phyloP scores from a whole-genome alignment of 2,888 invertebrate species.

The Cataglyphis rosenhaueri region DNA sequence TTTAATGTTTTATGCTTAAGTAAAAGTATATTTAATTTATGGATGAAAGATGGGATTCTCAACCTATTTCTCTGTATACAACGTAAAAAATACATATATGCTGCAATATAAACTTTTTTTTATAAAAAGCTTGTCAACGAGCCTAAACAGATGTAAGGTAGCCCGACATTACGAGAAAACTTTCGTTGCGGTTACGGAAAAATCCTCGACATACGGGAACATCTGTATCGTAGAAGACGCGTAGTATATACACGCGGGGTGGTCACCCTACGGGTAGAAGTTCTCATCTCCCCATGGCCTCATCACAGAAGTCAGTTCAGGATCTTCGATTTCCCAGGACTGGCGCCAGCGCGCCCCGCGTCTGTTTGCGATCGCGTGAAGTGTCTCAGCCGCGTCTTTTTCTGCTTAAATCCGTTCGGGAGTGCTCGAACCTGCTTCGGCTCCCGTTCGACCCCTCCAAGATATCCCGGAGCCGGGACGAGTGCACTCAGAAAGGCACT shows the following conservation, averaged over 20 bases:
- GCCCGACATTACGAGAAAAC: constrained; percentile 17
- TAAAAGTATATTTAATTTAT: constrained; percentile 32
- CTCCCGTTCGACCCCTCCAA: constrained; percentile 60
- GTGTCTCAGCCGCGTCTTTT: constrained; percentile 63
- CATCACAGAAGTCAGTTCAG: constrained; percentile 44
- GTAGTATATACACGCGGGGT: constrained; percentile 47
- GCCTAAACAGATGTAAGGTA: constrained; percentile 46
- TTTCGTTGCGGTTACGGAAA: constrained; percentile 43
- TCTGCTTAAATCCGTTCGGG: constrained; percentile 67
- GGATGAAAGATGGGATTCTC: constrained; percentile 6
- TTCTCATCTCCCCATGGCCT: constrained; percentile 53
- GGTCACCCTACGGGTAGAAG: constrained; percentile 45
- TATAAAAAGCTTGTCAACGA: constrained; percentile 48
- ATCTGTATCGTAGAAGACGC: constrained; percentile 39
- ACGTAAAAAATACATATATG: constrained; percentile 3
- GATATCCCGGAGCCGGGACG: constrained; percentile 46
- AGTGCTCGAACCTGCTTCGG: constrained; percentile 62
- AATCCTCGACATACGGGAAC: constrained; percentile 51
- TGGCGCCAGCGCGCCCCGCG: constrained; percentile 68
- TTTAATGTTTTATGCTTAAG: not conserved
- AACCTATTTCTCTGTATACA: not conserved
- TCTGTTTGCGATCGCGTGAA: constrained; percentile 62
- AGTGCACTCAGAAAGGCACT: constrained; percentile 65
- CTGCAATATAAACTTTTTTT: constrained; percentile 27
- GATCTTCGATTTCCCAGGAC: constrained; percentile 62